These are phyloP conservation scores for Chironomus riparius DNA, from an alignment of 2,888 invertebrate genomes.

Conservation along the genomic window DNA sequence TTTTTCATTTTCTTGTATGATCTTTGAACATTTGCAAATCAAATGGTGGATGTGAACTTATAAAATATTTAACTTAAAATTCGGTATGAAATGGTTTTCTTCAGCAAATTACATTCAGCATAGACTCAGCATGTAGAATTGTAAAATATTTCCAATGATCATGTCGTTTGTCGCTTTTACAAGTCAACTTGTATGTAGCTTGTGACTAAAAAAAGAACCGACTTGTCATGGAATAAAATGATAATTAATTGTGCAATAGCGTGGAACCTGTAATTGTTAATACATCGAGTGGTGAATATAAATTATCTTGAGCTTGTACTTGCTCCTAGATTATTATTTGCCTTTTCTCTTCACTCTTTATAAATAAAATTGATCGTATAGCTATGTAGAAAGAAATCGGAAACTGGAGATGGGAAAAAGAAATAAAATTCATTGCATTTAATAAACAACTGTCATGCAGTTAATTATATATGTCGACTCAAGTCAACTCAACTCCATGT, in stretches of 20 bases:
- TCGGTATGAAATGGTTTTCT: no score
- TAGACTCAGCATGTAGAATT: background rate
- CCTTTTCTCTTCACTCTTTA: background rate
- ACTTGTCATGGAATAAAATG: conserved; percentile 12
- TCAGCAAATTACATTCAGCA: background rate
- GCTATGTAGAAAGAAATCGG: background rate
- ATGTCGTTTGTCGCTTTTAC: conserved; percentile 1
- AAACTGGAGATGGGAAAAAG: background rate
- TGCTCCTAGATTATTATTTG: background rate
- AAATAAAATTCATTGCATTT: conserved; percentile 11
- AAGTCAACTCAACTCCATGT: conserved; percentile 3
- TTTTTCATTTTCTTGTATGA: background rate
- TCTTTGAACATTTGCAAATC: no score
- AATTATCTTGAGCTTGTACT: background rate
- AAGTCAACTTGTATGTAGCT: background rate
- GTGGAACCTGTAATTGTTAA: background rate
- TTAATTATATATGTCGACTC: conserved; percentile 15
- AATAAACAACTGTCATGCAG: conserved; percentile 20
- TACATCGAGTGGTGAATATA: background rate
- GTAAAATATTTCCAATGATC: background rate
- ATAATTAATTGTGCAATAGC: conserved; percentile 8
- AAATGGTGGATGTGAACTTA: no score
- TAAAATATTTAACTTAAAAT: no score
- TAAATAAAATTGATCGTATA: background rate
- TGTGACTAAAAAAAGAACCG: background rate